Percentiles rank a stretch among this genome's conserved stretches.
These are phyloP conservation scores for Odontamblyopus rebecca DNA, from an alignment of 2,797 vertebrate species.

Conservation along the genomic window DNA sequence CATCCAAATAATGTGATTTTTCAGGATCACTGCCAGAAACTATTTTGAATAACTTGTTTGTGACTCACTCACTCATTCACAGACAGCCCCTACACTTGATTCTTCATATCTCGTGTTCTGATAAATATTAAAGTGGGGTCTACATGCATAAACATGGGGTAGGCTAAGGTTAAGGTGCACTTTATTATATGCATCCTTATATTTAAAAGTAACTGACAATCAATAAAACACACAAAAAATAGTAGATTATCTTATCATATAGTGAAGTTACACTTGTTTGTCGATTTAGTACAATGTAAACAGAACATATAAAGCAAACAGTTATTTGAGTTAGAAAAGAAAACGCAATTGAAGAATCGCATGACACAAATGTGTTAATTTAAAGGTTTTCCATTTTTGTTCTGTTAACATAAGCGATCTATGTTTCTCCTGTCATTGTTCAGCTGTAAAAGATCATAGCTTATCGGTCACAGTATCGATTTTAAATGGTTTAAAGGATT, in stretches of 20 bases:
- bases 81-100: conserved; percentile 52
- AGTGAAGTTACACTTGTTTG: not conserved
- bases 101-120: conserved; percentile 39
- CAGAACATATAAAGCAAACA: no score
- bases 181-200: no score
- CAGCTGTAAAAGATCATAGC: not conserved
- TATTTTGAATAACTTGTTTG: conserved; percentile 57
- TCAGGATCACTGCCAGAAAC: conserved; percentile 71
- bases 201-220: not conserved
- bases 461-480: no score
- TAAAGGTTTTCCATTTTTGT: no score
- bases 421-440: not conserved
- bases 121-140: conserved; percentile 32
- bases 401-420: not conserved
- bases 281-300: no score
- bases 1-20: conserved; percentile 64
- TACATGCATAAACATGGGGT: conserved; percentile 8
- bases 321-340: not conserved
- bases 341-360: not conserved
- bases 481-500: not conserved
- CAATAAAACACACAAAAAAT: not conserved
- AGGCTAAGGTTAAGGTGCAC: no score
- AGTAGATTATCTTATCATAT: not conserved
- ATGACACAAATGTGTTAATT: not conserved
- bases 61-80: conserved; percentile 65